Conservation (phyloP, 2,797 vertebrate species). For the Micropoecilia bifurca region DNA sequence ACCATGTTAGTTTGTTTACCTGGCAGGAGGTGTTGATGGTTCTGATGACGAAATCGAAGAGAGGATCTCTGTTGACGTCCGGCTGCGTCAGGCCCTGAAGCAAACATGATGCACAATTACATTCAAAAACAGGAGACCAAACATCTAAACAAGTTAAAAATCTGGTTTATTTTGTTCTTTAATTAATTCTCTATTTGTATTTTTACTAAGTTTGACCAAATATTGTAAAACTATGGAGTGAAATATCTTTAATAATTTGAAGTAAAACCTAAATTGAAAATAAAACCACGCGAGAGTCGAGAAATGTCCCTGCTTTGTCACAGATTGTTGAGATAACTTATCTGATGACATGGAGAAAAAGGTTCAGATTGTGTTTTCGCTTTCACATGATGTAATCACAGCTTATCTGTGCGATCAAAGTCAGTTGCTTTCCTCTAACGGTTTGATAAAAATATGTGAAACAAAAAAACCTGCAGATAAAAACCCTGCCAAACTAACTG, state of each 20-base stretch:
- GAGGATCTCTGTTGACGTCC: conserved; percentile 13
- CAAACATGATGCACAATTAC: not conserved
- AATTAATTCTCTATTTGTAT: not conserved
- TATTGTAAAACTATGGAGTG: not conserved
- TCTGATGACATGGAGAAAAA: not conserved
- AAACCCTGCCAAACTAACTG: not conserved
- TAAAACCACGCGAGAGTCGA: not conserved
- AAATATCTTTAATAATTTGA: not conserved
- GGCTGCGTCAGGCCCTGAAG: conserved; percentile 45
- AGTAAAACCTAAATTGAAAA: not conserved
- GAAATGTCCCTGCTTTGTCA: not conserved
- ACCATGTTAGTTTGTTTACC: conserved; percentile 32
- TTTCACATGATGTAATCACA: not conserved
- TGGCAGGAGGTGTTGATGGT: conserved; percentile 54
- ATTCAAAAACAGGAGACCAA: not conserved
- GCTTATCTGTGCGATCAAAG: not conserved
- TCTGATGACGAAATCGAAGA: conserved; percentile 43
- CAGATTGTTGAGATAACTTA: not conserved
- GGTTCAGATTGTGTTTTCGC: not conserved
- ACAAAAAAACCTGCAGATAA: not conserved
- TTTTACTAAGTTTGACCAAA: not conserved
- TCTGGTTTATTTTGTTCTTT: not conserved
- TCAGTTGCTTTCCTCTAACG: not conserved
- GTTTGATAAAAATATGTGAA: not conserved
- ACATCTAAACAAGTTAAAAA: not conserved